Conservation (phyloP, 2,113 vertebrate species). For the Chlorodrepanis virens region DNA sequence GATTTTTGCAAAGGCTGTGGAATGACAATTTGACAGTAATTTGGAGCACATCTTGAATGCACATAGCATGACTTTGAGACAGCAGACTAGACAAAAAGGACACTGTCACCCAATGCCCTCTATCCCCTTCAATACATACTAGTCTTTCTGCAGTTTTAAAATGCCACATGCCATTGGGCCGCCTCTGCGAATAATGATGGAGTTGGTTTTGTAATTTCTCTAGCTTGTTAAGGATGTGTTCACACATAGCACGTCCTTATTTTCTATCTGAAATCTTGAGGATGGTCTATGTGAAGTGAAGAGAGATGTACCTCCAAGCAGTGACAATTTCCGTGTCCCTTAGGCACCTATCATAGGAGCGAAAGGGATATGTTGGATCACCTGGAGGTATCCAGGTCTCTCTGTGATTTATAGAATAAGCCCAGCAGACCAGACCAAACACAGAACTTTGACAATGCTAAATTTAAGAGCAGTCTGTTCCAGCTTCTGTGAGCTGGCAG, state of each 20-base stretch:
- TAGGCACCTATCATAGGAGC: not conserved
- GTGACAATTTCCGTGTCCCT: not conserved
- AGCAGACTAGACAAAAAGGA: slow-evolving; percentile 4
- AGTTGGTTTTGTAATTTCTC: not conserved
- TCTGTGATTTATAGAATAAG: not conserved
- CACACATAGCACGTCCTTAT: not conserved
- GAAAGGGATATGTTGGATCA: not conserved
- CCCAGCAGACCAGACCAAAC: not conserved
- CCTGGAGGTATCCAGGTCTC: not conserved
- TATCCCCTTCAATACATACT: not conserved
- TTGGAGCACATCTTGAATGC: slow-evolving; percentile 2
- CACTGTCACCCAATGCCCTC: not conserved
- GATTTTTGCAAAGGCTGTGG: slow-evolving; percentile 28
- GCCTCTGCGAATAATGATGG: not conserved
- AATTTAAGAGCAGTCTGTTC: not conserved
- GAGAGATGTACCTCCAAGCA: not conserved
- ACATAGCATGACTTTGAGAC: not conserved
- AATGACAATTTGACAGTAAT: slow-evolving; percentile 45
- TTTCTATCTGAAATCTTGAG: not conserved
- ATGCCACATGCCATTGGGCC: not conserved
- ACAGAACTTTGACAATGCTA: not conserved
- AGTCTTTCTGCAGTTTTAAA: not conserved
- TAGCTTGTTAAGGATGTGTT: not conserved
- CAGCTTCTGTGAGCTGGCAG: not conserved
- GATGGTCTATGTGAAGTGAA: not conserved